These are phyloP conservation scores for Lordiphosa clarofinis DNA, from an alignment of 1,140 invertebrate species.

Conservation along the genomic window DNA sequence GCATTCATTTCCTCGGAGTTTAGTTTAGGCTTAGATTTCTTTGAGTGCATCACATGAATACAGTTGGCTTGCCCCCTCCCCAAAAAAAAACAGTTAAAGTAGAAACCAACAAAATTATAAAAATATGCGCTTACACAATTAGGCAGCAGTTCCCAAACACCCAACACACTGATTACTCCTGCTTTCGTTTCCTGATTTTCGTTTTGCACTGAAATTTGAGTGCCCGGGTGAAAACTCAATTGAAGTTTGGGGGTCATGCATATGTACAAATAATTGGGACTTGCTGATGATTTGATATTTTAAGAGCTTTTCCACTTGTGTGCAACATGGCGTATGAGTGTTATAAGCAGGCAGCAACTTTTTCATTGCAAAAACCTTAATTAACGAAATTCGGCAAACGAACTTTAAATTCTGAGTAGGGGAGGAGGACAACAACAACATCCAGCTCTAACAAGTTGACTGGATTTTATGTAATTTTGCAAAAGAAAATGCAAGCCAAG, in stretches of 20 bases:
- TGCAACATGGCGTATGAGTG: constrained; percentile 34
- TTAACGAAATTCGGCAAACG: constrained; percentile 33
- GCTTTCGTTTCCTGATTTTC: constrained; percentile 1
- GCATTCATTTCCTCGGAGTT: too few species aligned
- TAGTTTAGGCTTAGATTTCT: too few species aligned
- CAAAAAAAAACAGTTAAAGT: too few species aligned
- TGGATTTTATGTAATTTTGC: constrained; percentile 30
- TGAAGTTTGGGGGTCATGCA: constrained; percentile 3
- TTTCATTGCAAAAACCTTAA: constrained; percentile 40
- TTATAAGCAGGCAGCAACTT: constrained; percentile 17
- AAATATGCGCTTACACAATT: constrained; percentile 43
- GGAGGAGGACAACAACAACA: constrained; percentile 12
- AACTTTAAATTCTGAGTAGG: neutral
- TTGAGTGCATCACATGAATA: too few species aligned
- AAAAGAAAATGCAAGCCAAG: constrained; percentile 23
- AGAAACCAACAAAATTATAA: neutral
- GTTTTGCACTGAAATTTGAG: constrained; percentile 2
- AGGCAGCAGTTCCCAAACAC: constrained; percentile 11
- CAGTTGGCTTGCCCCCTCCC: too few species aligned
- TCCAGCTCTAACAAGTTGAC: constrained; percentile 36
- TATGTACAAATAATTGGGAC: constrained; percentile 21
- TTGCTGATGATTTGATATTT: constrained; percentile 29
- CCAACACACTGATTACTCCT: constrained; percentile 7
- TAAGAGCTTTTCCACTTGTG: constrained; percentile 11
- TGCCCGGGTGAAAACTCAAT: constrained; percentile 21